Base-by-base conservation (phyloP, 2,113 vertebrate genomes). In the Psilopsiagon aurifrons region DNA sequence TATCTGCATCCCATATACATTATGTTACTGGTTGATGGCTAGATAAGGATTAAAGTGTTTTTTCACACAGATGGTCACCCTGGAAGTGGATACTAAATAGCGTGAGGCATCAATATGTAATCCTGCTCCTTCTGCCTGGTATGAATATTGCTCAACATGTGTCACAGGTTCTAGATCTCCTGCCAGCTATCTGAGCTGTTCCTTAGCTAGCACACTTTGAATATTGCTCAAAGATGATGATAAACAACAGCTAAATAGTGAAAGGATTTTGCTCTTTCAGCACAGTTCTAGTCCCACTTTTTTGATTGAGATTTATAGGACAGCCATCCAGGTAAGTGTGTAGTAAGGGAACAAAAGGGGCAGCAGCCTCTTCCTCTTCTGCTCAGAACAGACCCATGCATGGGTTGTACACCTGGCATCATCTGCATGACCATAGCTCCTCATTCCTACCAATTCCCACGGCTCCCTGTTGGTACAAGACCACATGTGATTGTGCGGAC, bases 1-100 rank as follows among this genome's bases (percentile, higher is more conserved):
- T 97, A 98, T 98, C 97, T 98, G 97, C 84, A 80, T 69, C 96
- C 83, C 98, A 97, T 96, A 97, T 97, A 97, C 90, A 87, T 88
- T 93, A 71, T 15, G 51, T 79, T 91, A 86, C 69, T 52, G 57
- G 46, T 37, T 62, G 52, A 85, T 66, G 55, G 35, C 44, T 92
- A 82, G 86, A 78, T 47, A 76, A 69, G 66, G 69, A 93, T 81
- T 91, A 76, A 95, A 73, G 52, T 33, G 43, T 69, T 84, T 82
- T 86, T 87, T 46, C 81, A 91, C 62, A 76, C 29, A 86, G 57
- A 79, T 63, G 69, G 70, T 78, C 67, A 83, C 49, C n/a, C 52
- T 96, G 80, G 24, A 81, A 78, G 79, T 63, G 63, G 62, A 90
- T n/a, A 43, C 39, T 85, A 55, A 88, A 8, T 33, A 70, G 76